Base-by-base conservation (phyloP, 2,888 invertebrate species). In the Dynastes grantii region DNA sequence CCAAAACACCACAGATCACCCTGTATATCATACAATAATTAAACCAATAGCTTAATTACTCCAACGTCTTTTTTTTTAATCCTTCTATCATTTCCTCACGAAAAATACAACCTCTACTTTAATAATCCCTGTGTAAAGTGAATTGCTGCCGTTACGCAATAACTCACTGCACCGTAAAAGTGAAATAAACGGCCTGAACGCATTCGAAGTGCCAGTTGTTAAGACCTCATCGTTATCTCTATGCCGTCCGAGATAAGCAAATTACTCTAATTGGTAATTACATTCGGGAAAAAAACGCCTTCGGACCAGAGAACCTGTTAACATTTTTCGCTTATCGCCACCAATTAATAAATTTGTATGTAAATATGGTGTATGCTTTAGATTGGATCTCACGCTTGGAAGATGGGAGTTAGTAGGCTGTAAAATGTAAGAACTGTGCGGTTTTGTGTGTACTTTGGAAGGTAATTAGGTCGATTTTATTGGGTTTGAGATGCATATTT, bases 71-170 rank as follows among this genome's bases (percentile, higher is more conserved):
- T 22, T 8, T 22, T 16, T 16, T 22, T 3, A 55, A 58, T n/a
- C 53, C 16, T 2, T 53, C 16, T n/a, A 53, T n/a, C n/a, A 53
- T 53, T n/a, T 53, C 53, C n/a, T 53, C 45, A 45, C 45, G 8
- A 45, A 45, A 11, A 45, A 11, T 45, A 45, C 45, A 45, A 45
- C 45, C 45, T 45, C 1, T 1, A n/a, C 53, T 53, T 37, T 16
- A 16, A 53, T 16, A 53, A 16, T 16, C 16, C 16, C 22, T 22
- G 55, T 58, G 16, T 22, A 22, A 58, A 22, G 22, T 58, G 22
- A 58, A 58, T 58, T 9, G 55, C 55, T 9, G 55, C 55, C n/a
- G 55, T 58, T 58, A 58, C 55, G 22, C 16, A 58, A 58, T 58
- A 45, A 45, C 45, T 45, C 11, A 22, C 55, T 2, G 22, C 16